phyloP scores from a whole-genome alignment of 2,888 invertebrate species.

The Heteromurus nitidus region DNA sequence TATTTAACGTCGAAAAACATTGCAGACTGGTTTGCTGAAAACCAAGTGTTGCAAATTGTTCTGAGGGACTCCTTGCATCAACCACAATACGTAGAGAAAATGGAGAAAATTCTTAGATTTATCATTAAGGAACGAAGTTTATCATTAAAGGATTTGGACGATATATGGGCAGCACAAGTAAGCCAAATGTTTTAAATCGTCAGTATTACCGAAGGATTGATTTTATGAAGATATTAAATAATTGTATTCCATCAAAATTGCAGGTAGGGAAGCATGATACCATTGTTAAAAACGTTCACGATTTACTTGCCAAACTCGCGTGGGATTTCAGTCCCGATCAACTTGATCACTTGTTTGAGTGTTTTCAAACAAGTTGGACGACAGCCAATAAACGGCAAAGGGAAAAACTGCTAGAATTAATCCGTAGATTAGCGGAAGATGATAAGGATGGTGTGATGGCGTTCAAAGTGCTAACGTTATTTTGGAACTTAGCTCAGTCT shows the following conservation, averaged over 20 bases:
- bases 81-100: constrained; percentile 97
- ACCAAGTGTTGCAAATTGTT: constrained; percentile 95
- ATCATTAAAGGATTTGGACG: constrained; percentile 92
- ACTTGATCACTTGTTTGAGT: constrained; percentile 96
- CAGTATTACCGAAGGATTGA: background rate
- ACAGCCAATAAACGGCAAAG: constrained; percentile 96
- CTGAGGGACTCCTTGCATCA: constrained; percentile 96
- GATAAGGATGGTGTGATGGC: constrained; percentile 99
- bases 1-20: constrained; percentile 96
- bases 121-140: constrained; percentile 95
- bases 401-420: constrained; percentile 95
- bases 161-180: constrained; percentile 95
- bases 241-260: no score
- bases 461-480: constrained; percentile 93
- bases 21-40: constrained; percentile 97
- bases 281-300: constrained; percentile 98
- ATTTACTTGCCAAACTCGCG: constrained; percentile 94
- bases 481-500: constrained; percentile 98
- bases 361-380: constrained; percentile 90
- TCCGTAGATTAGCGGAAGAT: constrained; percentile 95
- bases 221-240: no score
- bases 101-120: constrained; percentile 97
- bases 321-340: constrained; percentile 99
- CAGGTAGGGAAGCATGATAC: constrained; percentile 97
- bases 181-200: no score